These are phyloP conservation scores for Ypsolopha sequella DNA, from an alignment of 2,888 invertebrate genomes.

Conservation along the genomic window DNA sequence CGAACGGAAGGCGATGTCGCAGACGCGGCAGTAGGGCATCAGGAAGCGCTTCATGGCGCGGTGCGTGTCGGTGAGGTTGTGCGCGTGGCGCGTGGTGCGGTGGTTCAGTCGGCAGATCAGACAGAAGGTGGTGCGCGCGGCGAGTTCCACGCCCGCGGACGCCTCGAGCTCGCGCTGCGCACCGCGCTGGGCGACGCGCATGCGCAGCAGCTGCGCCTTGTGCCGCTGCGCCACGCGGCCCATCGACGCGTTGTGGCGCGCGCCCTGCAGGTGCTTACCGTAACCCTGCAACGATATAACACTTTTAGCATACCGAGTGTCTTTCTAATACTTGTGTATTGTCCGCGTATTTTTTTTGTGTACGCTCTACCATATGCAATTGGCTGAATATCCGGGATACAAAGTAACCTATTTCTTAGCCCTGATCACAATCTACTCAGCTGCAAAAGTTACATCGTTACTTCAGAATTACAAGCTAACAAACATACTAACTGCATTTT, in stretches of 20 bases:
- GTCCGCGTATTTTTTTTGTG: too few species aligned
- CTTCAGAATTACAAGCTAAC: too few species aligned
- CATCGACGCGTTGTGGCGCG: conserved; percentile 80
- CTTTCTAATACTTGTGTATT: too few species aligned
- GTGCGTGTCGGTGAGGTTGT: conserved; percentile 84
- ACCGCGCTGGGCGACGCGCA: conserved; percentile 84
- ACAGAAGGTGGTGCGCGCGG: conserved; percentile 76
- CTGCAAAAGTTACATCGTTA: too few species aligned
- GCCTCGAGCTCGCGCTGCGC: conserved; percentile 85
- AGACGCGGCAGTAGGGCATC: conserved; percentile 84
- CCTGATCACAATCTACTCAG: too few species aligned
- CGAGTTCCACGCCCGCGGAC: conserved; percentile 72
- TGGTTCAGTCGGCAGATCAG: conserved; percentile 82
- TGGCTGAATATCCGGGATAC: too few species aligned
- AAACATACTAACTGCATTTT: too few species aligned
- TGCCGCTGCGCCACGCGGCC: conserved; percentile 80
- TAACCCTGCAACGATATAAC: conserved; percentile 68
- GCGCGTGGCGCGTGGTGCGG: conserved; percentile 80
- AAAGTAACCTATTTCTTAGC: too few species aligned
- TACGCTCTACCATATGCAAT: too few species aligned
- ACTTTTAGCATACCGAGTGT: too few species aligned
- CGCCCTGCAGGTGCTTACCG: conserved; percentile 78
- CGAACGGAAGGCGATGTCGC: conserved; percentile 82
- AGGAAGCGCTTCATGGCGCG: conserved; percentile 88
- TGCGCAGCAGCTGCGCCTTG: conserved; percentile 79